These are phyloP conservation scores for Hydrophis major DNA, from an alignment of 2,797 vertebrate species.

Conservation along the genomic window DNA sequence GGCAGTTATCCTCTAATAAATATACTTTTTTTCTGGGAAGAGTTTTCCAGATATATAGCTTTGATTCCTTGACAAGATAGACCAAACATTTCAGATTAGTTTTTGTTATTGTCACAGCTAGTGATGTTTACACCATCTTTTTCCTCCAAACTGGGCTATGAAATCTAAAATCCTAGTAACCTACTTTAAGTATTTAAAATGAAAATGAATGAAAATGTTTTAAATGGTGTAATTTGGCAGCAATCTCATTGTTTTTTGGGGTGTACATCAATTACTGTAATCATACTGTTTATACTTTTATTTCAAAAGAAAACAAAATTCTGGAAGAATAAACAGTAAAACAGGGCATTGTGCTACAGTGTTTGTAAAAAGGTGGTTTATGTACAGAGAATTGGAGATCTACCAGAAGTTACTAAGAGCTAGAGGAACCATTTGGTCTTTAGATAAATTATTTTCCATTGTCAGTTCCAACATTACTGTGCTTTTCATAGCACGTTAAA, in stretches of 20 bases:
- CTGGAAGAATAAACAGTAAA: background rate
- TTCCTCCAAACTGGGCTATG: background rate
- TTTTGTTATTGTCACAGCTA: background rate
- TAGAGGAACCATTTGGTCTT: background rate
- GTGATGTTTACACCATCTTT: background rate
- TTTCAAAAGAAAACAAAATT: background rate
- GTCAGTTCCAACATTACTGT: background rate
- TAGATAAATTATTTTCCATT: background rate
- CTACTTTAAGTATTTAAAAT: background rate
- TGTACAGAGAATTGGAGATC: background rate
- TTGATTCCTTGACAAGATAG: background rate
- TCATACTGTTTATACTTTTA: background rate
- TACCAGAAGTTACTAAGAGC: background rate
- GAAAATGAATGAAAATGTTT: background rate
- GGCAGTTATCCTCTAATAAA: background rate
- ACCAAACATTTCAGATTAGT: background rate
- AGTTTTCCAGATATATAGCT: background rate
- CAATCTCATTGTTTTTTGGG: background rate
- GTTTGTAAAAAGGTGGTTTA: background rate
- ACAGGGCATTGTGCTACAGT: background rate
- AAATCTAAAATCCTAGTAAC: background rate
- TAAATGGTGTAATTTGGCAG: background rate
- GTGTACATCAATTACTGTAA: background rate
- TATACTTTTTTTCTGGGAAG: background rate
- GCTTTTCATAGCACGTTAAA: background rate